Conservation (phyloP, 53 echinoderm and acorn worm species). For the Echinometra lucunter region DNA sequence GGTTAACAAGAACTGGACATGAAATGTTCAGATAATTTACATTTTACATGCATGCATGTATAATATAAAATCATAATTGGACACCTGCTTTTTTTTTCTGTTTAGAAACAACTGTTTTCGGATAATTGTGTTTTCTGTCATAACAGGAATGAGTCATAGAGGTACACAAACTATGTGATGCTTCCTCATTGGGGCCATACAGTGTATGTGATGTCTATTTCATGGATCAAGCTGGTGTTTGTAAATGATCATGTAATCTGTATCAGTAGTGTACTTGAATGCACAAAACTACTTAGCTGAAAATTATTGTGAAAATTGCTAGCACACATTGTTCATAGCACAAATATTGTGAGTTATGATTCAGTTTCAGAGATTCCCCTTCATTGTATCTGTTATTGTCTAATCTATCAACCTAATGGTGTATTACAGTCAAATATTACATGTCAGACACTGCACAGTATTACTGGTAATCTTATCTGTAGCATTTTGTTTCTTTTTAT, state of each 20-base stretch:
- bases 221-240: not conserved
- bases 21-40: too few relatives aligned
- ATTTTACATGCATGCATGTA: too few relatives aligned
- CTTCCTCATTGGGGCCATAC: not conserved
- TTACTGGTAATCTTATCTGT: not conserved
- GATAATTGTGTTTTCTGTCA: not conserved
- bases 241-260: not conserved
- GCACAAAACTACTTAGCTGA: slow-evolving; percentile 25
- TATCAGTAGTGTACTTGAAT: not conserved
- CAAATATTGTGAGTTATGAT: not conserved
- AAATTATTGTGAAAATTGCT: not conserved
- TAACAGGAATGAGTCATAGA: not conserved
- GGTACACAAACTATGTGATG: not conserved
- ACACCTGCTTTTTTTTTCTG: too few relatives aligned
- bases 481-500: not conserved
- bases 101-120: too few relatives aligned
- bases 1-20: too few relatives aligned
- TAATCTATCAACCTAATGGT: not conserved
- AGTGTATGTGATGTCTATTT: not conserved
- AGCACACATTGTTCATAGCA: not conserved
- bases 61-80: too few relatives aligned
- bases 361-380: not conserved
- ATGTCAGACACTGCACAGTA: not conserved
- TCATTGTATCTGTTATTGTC: not conserved
- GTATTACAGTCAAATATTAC: not conserved